Evolutionary conservation across 2,888 invertebrate species (phyloP).

Genomic region (Celastrina argiolus): DNA sequence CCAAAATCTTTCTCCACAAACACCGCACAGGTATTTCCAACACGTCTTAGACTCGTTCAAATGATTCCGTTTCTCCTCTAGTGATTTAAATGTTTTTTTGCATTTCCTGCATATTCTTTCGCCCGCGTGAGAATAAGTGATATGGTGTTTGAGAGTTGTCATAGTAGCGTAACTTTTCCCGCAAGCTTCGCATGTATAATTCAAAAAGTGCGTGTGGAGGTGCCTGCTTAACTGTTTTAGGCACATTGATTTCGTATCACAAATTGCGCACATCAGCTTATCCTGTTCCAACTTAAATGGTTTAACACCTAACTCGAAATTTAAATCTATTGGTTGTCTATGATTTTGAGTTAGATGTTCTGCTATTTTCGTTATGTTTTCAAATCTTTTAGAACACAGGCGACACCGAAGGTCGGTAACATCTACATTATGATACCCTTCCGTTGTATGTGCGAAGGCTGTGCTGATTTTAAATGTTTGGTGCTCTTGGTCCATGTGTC

Average conservation of each 20-base stretch:
- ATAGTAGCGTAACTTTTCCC: conserved; percentile 62
- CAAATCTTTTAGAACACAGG: conserved; percentile 46
- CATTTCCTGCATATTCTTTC: conserved; percentile 59
- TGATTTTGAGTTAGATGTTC: conserved; percentile 52
- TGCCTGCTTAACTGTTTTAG: conserved; percentile 60
- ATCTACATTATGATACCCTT: conserved; percentile 62
- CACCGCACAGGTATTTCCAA: conserved; percentile 57
- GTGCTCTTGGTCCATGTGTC: conserved; percentile 61
- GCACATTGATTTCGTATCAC: conserved; percentile 48
- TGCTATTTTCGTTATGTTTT: conserved; percentile 49
- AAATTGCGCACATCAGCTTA: conserved; percentile 53
- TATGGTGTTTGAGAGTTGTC: conserved; percentile 55
- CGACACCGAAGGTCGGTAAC: conserved; percentile 59
- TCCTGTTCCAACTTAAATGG: conserved; percentile 59
- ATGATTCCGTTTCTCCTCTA: conserved; percentile 55
- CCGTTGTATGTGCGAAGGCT: conserved; percentile 58
- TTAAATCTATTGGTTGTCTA: conserved; percentile 45
- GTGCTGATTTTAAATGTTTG: conserved; percentile 50
- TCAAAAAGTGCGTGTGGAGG: conserved; percentile 58
- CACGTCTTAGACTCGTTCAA: conserved; percentile 49
- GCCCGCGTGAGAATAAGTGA: conserved; percentile 50
- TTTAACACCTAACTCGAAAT: conserved; percentile 52
- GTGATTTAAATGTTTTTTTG: conserved; percentile 50
- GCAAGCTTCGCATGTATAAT: conserved; percentile 62
- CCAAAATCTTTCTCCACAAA: conserved; percentile 58